Conservation (phyloP, 2,113 vertebrate genomes). For the Gobius niger region DNA sequence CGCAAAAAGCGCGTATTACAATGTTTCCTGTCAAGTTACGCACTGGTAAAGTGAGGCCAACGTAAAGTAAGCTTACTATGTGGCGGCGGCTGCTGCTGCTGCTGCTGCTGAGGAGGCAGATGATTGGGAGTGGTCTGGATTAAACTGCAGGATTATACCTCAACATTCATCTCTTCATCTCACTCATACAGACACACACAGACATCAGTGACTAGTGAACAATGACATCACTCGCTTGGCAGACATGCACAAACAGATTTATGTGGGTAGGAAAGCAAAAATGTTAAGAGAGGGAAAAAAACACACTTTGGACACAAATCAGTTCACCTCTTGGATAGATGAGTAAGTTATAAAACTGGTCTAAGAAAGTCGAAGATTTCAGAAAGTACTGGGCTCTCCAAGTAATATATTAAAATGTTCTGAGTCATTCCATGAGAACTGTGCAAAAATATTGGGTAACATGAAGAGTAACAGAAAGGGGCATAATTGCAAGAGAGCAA, state of each 20-base stretch:
- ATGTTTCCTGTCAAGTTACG: background rate
- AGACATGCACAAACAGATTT: conserved; percentile 39
- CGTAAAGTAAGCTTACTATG: background rate
- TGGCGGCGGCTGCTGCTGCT: conserved; percentile 18
- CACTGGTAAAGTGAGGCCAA: background rate
- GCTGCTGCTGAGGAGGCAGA: conserved; percentile 28
- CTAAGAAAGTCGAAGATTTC: background rate
- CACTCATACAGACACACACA: conserved; percentile 24
- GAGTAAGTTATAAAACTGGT: conserved; percentile 8
- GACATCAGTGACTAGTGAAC: conserved; percentile 44
- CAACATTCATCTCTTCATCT: conserved; percentile 70
- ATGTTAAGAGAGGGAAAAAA: conserved; percentile 18
- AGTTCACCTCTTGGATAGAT: conserved; percentile 30
- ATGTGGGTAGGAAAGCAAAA: conserved; percentile 49
- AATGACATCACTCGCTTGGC: conserved; percentile 72
- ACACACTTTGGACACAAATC: conserved; percentile 27
- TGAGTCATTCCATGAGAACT: too few species aligned
- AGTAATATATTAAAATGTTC: too few species aligned
- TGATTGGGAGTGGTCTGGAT: conserved; percentile 67
- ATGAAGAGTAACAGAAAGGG: too few species aligned
- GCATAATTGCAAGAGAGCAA: too few species aligned
- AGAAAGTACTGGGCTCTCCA: background rate
- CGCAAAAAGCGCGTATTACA: conserved; percentile 6
- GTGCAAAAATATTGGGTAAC: too few species aligned
- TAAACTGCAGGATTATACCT: conserved; percentile 71